These are phyloP conservation scores for Timema cristinae DNA, from an alignment of 2,888 invertebrate species.

Conservation along the genomic window DNA sequence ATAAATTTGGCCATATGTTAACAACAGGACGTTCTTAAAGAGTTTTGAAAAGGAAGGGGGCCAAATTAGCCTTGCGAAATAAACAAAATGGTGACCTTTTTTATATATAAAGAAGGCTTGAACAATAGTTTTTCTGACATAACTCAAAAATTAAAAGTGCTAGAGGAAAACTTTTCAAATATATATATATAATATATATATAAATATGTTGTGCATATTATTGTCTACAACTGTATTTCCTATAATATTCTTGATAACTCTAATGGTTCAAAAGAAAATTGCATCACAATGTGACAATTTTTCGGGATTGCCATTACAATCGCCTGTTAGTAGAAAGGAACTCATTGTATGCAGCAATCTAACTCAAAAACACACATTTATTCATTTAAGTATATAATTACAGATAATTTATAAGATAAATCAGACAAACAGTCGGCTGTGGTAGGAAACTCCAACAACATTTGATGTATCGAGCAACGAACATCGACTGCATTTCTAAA, in stretches of 20 bases:
- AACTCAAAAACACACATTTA: too few species aligned
- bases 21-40: not conserved
- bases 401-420: too few species aligned
- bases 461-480: too few species aligned
- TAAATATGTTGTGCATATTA: not conserved
- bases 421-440: too few species aligned
- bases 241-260: not conserved
- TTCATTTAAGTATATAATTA: too few species aligned
- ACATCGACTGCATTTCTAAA: too few species aligned
- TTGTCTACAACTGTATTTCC: not conserved
- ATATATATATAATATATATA: too few species aligned
- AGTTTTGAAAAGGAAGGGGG: not conserved
- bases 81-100: not conserved
- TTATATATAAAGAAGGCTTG: not conserved
- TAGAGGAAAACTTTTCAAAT: not conserved
- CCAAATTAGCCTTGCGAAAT: not conserved
- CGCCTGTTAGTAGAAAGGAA: too few species aligned
- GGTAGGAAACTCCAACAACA: too few species aligned
- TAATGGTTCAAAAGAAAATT: not conserved
- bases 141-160: not conserved
- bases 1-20: slow-evolving; percentile 9
- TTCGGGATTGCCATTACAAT: not conserved
- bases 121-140: not conserved
- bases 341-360: too few species aligned
- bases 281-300: not conserved